Base-by-base conservation (phyloP, 2,888 invertebrate species). In the Augochlorella aurata region DNA sequence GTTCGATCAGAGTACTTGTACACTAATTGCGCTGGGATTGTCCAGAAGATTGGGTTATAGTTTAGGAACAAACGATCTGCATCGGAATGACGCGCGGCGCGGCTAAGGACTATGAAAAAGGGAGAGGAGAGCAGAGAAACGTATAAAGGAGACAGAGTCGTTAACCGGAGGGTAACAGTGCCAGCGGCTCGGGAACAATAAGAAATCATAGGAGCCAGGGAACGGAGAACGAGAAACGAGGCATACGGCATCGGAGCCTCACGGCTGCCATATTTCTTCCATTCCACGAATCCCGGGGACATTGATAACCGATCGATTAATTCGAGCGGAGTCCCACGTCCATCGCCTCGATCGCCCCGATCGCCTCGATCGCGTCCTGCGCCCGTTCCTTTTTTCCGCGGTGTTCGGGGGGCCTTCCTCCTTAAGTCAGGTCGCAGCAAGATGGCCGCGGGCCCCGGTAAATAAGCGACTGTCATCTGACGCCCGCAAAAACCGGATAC, bases 401-500 rank as follows among this genome's bases (percentile, higher is more conserved):
- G 52, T 75, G 66, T 74, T 75, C 65, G 74, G 81, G 85, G 87
- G 85, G 87, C 87, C 89, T 88, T 89, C 89, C 92, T 91, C 90
- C 92, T 92, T 91, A 91, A 92, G 91, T 91, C 92, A 89, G 92
- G 90, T 91, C 89, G 89, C 89, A 89, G 90, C 93, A 93, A 93
- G 92, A 93, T 93, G 93, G 93, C 92, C 91, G 92, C 92, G 90
- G 67, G 47, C 88, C 89, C 91, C 91, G 91, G 92, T 93, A 93
- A 93, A 93, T 93, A 93, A 93, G 91, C 92, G 92, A 92, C 93
- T 93, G 93, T 93, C 93, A 93, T 93, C 92, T 93, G 93, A 93
- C 91, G 91, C 93, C 90, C 90, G 91, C 92, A 93, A 93, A 93
- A 93, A 93, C 90, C 91, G 91, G 92, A 93, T 92, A 91, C 92